These are phyloP conservation scores for Zonotrichia leucophrys DNA, from an alignment of 2,113 vertebrate species.

Conservation along the genomic window DNA sequence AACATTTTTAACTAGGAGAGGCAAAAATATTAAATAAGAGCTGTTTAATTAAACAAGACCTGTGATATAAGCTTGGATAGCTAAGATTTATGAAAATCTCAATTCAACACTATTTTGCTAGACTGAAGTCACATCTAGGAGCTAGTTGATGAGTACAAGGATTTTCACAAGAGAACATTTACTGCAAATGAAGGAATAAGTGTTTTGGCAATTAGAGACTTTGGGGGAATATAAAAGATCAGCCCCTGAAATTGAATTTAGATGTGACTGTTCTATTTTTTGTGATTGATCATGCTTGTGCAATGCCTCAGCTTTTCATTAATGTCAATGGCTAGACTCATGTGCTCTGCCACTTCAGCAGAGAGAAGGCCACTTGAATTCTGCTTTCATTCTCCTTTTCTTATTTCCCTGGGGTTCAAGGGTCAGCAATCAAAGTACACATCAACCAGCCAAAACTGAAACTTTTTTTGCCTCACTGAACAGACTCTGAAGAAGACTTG, in stretches of 20 bases:
- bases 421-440: constrained; percentile 39
- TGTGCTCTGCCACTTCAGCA: background rate
- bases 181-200: constrained; percentile 47
- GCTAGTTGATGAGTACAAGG: background rate
- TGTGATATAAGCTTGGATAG: background rate
- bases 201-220: constrained; percentile 45
- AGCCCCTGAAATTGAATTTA: constrained; percentile 12
- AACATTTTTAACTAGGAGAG: background rate
- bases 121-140: background rate
- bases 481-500: background rate
- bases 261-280: constrained; percentile 22
- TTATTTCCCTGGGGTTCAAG: constrained; percentile 51
- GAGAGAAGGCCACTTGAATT: constrained; percentile 28
- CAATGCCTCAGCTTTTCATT: constrained; percentile 68
- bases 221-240: constrained; percentile 26
- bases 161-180: constrained; percentile 47
- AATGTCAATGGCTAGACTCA: constrained; percentile 53
- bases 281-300: constrained; percentile 39
- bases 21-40: background rate
- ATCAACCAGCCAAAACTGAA: constrained; percentile 36
- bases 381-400: constrained; percentile 2
- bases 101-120: background rate
- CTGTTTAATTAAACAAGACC: background rate
- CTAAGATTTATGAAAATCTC: constrained; percentile 7
- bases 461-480: background rate